Percentiles rank a stretch among this genome's conserved stretches.
These are phyloP conservation scores for Drosophila pallidifrons DNA, from an alignment of 1,140 invertebrate species.

Conservation along the genomic window DNA sequence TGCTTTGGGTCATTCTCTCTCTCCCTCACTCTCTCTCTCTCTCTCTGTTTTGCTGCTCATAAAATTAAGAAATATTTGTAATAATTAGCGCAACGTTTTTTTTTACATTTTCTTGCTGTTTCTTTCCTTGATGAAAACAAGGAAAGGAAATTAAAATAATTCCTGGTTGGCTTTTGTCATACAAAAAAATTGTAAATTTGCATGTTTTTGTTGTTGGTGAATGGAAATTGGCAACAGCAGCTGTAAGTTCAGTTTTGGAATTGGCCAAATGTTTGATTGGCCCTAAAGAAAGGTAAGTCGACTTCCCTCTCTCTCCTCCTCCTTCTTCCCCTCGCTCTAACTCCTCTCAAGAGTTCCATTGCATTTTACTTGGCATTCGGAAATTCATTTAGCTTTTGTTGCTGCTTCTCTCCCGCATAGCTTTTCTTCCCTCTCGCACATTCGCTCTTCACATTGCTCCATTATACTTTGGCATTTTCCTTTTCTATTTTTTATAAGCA, in stretches of 20 bases:
- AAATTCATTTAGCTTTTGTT: constrained; percentile 77
- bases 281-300: constrained; percentile 35
- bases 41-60: constrained; percentile 49
- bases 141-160: constrained; percentile 20
- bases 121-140: constrained; percentile 14
- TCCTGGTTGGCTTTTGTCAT: constrained; percentile 6
- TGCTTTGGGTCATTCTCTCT: neutral
- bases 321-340: neutral
- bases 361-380: constrained; percentile 75
- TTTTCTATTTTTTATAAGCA: constrained; percentile 77
- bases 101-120: constrained; percentile 34
- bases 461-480: constrained; percentile 53
- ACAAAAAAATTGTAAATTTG: neutral
- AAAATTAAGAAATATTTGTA: constrained; percentile 79
- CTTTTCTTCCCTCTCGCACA: neutral
- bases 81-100: constrained; percentile 65
- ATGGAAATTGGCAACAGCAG: constrained; percentile 20
- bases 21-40: too few species aligned
- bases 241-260: constrained; percentile 28
- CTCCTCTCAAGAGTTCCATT: neutral
- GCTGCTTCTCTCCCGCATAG: constrained; percentile 27
- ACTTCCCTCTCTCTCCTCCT: neutral
- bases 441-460: constrained; percentile 39
- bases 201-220: neutral
- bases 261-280: constrained; percentile 47